Percentiles rank a stretch among this genome's conserved stretches.
These are phyloP conservation scores for Sinocyclocheilus rhinocerous DNA, from an alignment of 2,113 vertebrate species.

Conservation along the genomic window DNA sequence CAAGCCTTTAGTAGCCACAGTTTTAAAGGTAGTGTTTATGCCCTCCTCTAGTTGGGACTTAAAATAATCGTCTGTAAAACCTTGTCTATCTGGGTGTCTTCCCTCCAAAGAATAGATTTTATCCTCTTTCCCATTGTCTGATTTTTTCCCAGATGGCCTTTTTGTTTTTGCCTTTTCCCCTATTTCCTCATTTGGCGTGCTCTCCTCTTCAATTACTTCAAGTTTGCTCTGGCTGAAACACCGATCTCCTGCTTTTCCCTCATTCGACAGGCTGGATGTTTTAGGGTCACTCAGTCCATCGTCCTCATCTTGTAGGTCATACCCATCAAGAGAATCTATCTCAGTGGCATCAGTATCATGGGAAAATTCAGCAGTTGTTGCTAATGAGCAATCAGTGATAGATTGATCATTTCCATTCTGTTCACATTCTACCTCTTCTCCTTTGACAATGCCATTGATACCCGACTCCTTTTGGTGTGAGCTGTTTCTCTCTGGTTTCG, in stretches of 20 bases:
- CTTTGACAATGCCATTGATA: conserved; percentile 77
- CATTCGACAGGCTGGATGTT: conserved; percentile 82
- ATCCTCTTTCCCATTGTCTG: conserved; percentile 77
- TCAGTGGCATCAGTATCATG: conserved; percentile 98
- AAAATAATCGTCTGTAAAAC: conserved; percentile 89
- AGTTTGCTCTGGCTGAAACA: conserved; percentile 94
- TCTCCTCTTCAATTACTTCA: conserved; percentile 96
- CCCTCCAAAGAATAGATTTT: conserved; percentile 92
- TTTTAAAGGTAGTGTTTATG: conserved; percentile 96
- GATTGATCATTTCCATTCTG: conserved; percentile 97
- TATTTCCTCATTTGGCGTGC: conserved; percentile 82
- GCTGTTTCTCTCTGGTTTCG: conserved; percentile 76
- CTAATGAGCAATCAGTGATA: conserved; percentile 95
- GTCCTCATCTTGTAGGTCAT: conserved; percentile 97
- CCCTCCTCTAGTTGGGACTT: conserved; percentile 97
- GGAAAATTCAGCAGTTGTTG: conserved; percentile 97
- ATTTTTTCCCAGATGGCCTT: conserved; percentile 76
- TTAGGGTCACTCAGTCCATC: conserved; percentile 94
- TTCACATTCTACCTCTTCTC: conserved; percentile 82
- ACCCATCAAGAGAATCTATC: conserved; percentile 97
- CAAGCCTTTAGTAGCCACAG: conserved; percentile 94
- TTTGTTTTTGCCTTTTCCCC: conserved; percentile 79
- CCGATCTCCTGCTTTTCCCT: conserved; percentile 85
- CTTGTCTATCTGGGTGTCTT: conserved; percentile 91
- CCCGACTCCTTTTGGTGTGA: conserved; percentile 77